Base-by-base conservation (phyloP, 2,888 invertebrate genomes). In the Anorthoa munda region DNA sequence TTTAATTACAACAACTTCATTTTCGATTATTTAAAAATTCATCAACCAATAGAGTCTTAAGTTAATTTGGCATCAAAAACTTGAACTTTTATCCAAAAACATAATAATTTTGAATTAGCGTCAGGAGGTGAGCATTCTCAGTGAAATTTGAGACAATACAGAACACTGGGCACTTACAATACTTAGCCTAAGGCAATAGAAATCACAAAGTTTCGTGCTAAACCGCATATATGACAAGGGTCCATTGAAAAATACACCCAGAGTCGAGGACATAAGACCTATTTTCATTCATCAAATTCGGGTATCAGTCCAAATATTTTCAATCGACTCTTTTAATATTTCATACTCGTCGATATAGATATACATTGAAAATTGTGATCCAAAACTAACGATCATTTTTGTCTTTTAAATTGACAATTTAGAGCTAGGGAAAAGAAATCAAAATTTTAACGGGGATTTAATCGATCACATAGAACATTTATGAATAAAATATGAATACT, bases 141-240 rank as follows among this genome's bases (percentile, higher is more conserved):
- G n/a, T 63, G 18, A 48, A 15, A 46, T 61, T 55, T 53, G 48
- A 60, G 56, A 58, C 63, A 18, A 46, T 59, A 11, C 15, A 64
- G 39, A 74, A 65, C 69, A 85, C 68, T 63, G 55, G 51, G 51
- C 65, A 64, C 69, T 80, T 71, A 73, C 21, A 75, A 72, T 84
- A 74, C 72, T 77, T 74, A 72, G 31, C 64, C 65, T 76, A 84
- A 86, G 74, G 75, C 86, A 73, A 75, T 75, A 72, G 9, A 67
- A 86, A 69, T 86, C 84, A 84, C 84, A 84, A 84, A 75, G 13
- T 63, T 70, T 67, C 23, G 59, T 85, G 78, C 78, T 66, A 48
- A 67, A 72, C 53, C 66, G 65, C 80, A 55, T 66, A 59, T 45
- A 75, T 23, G 31, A 84, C 65, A 46, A 68, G 23, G 59, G 58